Conservation (phyloP, 2,888 invertebrate species). For the Diachrysia chrysitis region DNA sequence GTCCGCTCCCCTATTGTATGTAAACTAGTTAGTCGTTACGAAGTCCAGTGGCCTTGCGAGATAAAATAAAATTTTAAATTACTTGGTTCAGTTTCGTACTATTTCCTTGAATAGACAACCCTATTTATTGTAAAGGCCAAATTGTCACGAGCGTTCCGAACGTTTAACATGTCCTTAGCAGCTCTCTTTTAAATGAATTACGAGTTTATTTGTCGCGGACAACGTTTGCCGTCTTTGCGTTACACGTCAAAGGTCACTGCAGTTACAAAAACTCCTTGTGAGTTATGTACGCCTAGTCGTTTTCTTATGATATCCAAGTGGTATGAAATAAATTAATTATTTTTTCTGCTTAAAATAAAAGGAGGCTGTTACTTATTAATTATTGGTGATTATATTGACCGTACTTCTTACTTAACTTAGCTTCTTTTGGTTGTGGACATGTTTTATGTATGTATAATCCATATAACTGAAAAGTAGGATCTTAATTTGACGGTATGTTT, state of each 20-base stretch:
- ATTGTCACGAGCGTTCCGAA: constrained; percentile 53
- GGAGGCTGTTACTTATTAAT: no score
- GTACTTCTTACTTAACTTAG: no score
- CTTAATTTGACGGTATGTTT: no score
- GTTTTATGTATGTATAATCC: no score
- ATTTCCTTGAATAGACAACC: constrained; percentile 33
- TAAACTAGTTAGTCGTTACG: no score
- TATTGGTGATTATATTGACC: no score
- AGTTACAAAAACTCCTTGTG: constrained; percentile 21
- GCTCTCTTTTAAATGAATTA: constrained; percentile 44
- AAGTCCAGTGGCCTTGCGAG: not conserved
- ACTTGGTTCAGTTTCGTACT: not conserved
- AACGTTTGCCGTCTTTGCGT: constrained; percentile 31
- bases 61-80: not conserved
- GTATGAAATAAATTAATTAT: no score
- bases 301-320: no score
- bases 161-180: constrained; percentile 41
- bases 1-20: no score
- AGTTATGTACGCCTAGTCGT: constrained; percentile 33
- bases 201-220: constrained; percentile 22
- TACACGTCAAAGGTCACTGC: constrained; percentile 28
- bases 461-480: no score
- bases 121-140: constrained; percentile 37
- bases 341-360: no score
- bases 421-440: no score